Conservation (phyloP, 2,113 vertebrate species). For the Hippotragus niger region DNA sequence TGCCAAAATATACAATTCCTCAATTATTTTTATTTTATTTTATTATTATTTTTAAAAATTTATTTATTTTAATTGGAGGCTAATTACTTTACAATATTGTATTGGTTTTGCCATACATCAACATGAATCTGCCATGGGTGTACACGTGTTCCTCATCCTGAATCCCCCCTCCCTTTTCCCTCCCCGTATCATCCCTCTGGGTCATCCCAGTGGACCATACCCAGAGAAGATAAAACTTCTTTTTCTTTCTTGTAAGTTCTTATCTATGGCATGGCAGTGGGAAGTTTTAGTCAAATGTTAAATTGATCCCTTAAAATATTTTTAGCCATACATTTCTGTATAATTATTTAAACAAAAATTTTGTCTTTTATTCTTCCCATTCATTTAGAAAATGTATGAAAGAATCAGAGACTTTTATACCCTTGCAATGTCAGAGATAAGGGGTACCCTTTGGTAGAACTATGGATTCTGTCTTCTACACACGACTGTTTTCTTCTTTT, state of each 20-base stretch:
- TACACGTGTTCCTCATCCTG: no score
- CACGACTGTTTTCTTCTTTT: not conserved
- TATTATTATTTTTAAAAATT: no score
- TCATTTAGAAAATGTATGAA: not conserved
- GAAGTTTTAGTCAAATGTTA: not conserved
- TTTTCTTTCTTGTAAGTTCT: not conserved
- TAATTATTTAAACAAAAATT: not conserved
- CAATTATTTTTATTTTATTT: not conserved
- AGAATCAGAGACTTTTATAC: not conserved
- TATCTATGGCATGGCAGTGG: not conserved
- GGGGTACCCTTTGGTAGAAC: not conserved
- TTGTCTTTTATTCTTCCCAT: not conserved
- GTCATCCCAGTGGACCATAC: not conserved
- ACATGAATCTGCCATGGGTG: rapidly evolving
- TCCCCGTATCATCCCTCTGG: no score
- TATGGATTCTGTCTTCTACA: not conserved
- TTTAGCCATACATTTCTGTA: not conserved
- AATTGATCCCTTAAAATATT: not conserved
- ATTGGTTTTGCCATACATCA: no score
- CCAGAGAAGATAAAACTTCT: not conserved
- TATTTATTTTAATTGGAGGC: no score
- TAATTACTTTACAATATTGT: no score
- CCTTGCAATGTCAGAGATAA: not conserved
- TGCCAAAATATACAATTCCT: not conserved
- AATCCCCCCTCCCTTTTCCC: no score